Conservation (phyloP, 1,140 invertebrate species). For the Andrena cerasifolii region DNA sequence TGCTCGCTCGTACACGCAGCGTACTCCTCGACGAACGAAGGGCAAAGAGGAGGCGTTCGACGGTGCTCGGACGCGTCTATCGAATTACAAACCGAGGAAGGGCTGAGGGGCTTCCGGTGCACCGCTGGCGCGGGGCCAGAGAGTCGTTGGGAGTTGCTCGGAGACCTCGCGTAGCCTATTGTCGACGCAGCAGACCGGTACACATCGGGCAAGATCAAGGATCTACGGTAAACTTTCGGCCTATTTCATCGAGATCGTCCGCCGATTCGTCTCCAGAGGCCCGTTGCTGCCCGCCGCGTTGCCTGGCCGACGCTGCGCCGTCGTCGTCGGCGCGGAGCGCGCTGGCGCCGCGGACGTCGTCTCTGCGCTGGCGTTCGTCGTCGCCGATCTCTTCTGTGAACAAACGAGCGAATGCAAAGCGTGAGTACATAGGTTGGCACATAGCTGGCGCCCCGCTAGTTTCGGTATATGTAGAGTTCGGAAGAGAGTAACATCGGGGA, state of each 20-base stretch:
- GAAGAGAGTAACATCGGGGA: no score
- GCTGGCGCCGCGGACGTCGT: constrained; percentile 2
- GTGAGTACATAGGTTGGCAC: no score
- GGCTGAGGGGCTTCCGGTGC: constrained; percentile 1
- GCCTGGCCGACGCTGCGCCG: not conserved
- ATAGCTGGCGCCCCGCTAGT: no score
- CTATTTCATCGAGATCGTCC: constrained; percentile 52
- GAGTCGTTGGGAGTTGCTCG: constrained; percentile 43
- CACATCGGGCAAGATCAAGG: constrained; percentile 29
- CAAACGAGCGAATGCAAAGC: not conserved
- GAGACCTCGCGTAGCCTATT: constrained; percentile 30
- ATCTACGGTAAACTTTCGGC: constrained; percentile 10
- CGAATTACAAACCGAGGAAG: not conserved
- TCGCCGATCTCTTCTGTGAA: constrained; percentile 28
- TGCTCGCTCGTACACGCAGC: no score
- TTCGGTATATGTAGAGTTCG: no score
- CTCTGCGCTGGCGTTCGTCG: not conserved
- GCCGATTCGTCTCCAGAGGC: constrained; percentile 15
- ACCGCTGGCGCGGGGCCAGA: constrained; percentile 23
- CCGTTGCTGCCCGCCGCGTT: not conserved
- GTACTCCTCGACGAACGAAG: not conserved
- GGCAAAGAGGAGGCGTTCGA: not conserved
- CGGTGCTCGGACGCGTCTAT: not conserved
- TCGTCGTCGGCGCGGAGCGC: constrained; percentile 21
- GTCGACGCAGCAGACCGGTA: constrained; percentile 38